phyloP scores from a whole-genome alignment of 2,113 vertebrate species.

The Trematocara variabile region DNA sequence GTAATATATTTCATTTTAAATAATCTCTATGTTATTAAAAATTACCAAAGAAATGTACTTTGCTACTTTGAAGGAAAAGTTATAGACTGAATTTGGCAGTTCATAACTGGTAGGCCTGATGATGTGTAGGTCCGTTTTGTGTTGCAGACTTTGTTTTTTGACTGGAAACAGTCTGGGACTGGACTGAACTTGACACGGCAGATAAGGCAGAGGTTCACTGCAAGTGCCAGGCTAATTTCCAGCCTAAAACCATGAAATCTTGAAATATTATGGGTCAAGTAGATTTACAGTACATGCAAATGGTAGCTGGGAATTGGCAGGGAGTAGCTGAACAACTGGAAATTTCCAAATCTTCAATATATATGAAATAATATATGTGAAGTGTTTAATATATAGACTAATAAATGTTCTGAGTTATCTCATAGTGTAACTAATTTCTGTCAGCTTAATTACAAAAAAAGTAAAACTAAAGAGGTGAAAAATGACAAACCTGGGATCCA shows the following conservation, averaged over 20 bases:
- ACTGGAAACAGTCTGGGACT: background rate
- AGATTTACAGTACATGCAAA: background rate
- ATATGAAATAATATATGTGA: background rate
- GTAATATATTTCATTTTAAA: background rate
- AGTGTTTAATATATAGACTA: background rate
- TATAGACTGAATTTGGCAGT: background rate
- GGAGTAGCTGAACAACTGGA: too few relatives aligned
- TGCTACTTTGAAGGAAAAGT: background rate
- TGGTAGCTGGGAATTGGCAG: fast-evolving
- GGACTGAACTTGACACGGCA: background rate
- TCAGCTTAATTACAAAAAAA: background rate
- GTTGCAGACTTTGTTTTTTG: background rate
- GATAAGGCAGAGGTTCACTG: background rate
- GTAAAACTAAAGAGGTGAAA: background rate
- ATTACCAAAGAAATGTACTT: background rate
- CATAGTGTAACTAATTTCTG: background rate
- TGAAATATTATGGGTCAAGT: background rate
- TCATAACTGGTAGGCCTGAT: background rate
- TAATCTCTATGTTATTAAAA: background rate
- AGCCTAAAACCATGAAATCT: background rate
- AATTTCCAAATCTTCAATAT: background rate
- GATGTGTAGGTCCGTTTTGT: background rate
- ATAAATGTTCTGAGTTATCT: background rate
- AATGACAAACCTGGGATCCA: background rate
- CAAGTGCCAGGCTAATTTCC: background rate